Base-by-base conservation (phyloP, 2,888 invertebrate species). In the Macroteleia sp. region DNA sequence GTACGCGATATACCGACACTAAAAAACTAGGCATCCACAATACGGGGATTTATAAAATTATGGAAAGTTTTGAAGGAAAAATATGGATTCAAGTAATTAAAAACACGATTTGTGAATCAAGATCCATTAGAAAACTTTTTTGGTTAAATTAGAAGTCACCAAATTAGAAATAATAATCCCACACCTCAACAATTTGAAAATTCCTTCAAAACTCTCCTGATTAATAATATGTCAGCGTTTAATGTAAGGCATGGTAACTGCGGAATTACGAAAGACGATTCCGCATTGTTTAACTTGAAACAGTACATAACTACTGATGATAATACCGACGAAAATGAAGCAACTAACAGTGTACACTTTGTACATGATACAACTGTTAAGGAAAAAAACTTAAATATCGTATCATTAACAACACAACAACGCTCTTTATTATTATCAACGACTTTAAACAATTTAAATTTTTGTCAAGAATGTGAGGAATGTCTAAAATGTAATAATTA, bases 71-170 rank as follows among this genome's bases (percentile, higher is more conserved):
- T 39, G 4, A 19, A 48, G n/a, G 17, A 20, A 48, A 28, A 30
- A 16, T 32, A 52, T 34, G 22, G 34, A 1, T 48, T 48, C 14
- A 39, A n/a, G 12, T 5, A 12, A n/a, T 25, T 62, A 4, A 39
- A 48, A 28, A 48, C 50, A 1, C 12, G 44, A 20, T 36, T 32
- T 36, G 10, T 61, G n/a, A 61, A 61, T 20, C 62, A 62, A 19
- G 50, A 50, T 28, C 48, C 30, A 14, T 16, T 48, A 14, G 28
- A 62, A 25, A 48, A 62, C n/a, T 62, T 48, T 48, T 62, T 62
- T 22, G 34, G 52, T 1, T 22, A 52, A 36, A 52, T 36, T 20
- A 10, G 34, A 36, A 34, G 52, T 10, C 12, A 52, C n/a, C 17
- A 10, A 9, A 12, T 19, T 20, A 19, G 20, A 34, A 52, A 36